Conservation (phyloP, 2,888 invertebrate genomes). For the Eristalinus aeneus region DNA sequence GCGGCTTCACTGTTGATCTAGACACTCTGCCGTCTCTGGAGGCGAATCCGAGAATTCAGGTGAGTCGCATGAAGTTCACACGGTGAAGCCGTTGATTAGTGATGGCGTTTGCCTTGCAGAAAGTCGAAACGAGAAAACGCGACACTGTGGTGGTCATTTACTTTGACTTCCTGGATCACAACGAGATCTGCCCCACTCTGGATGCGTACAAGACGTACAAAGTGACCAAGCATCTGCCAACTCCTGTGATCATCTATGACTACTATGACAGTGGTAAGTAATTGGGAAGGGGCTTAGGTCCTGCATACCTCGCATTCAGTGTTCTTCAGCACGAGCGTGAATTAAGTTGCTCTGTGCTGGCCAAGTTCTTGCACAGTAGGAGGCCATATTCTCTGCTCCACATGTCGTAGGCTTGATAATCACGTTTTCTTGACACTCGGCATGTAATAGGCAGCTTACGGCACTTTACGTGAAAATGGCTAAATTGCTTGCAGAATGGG, state of each 20-base stretch:
- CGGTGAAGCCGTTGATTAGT: neutral
- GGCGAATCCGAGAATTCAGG: conserved; percentile 81
- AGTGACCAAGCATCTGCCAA: conserved; percentile 92
- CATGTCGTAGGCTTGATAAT: no score
- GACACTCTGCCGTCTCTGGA: conserved; percentile 87
- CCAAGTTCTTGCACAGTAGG: no score
- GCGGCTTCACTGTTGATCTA: conserved; percentile 93
- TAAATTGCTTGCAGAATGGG: no score
- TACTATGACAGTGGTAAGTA: conserved; percentile 95
- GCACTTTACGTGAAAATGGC: no score
- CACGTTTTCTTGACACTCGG: no score
- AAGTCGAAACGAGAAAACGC: conserved; percentile 86
- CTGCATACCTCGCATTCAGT: no score
- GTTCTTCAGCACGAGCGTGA: no score
- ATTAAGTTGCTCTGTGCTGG: no score
- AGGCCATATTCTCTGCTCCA: no score
- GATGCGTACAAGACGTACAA: conserved; percentile 92
- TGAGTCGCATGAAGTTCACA: conserved; percentile 23
- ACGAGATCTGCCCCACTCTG: conserved; percentile 92
- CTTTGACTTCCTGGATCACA: conserved; percentile 86
- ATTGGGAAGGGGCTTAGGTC: neutral
- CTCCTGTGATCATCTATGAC: conserved; percentile 92
- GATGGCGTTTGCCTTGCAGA: conserved; percentile 72
- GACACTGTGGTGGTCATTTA: conserved; percentile 86
- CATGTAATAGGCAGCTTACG: no score